These are phyloP conservation scores for Campoletis sonorensis DNA, from an alignment of 1,140 invertebrate genomes.

Conservation along the genomic window DNA sequence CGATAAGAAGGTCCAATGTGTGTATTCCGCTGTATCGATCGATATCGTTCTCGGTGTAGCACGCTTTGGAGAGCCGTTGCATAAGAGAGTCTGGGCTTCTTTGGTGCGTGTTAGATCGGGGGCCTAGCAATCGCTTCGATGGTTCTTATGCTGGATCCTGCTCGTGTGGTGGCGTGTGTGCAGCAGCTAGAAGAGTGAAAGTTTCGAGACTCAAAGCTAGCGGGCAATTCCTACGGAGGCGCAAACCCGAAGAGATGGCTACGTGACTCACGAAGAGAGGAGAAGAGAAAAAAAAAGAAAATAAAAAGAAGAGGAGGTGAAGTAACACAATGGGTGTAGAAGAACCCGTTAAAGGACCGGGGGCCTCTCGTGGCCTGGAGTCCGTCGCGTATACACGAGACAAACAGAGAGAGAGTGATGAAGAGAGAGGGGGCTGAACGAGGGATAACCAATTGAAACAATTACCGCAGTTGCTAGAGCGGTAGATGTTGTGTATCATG, in stretches of 20 bases:
- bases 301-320: constrained; percentile 24
- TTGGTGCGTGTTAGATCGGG: constrained; percentile 35
- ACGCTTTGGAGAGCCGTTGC: constrained; percentile 10
- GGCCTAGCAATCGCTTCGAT: constrained; percentile 24
- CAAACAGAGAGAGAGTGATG: constrained; percentile 30
- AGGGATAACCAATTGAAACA: constrained; percentile 52
- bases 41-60: neutral
- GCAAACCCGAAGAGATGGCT: constrained; percentile 30
- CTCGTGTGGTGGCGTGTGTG: constrained; percentile 13
- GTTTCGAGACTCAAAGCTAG: constrained; percentile 34
- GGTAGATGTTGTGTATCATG: constrained; percentile 26
- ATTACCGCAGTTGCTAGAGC: constrained; percentile 45
- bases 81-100: constrained; percentile 38
- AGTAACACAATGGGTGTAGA: constrained; percentile 48
- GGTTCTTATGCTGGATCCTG: constrained; percentile 17
- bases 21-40: constrained; percentile 43
- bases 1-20: constrained; percentile 35
- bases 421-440: too few species aligned
- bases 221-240: constrained; percentile 42
- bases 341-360: constrained; percentile 52
- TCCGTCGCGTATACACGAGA: constrained; percentile 6
- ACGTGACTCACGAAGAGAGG: constrained; percentile 36
- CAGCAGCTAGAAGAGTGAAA: constrained; percentile 40
- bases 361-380: constrained; percentile 38
- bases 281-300: constrained; percentile 30